A percentile compares a stretch with the other conserved stretches of the same genome.
phyloP scores from a whole-genome alignment of 2,113 vertebrate species.

The Scomber scombrus region DNA sequence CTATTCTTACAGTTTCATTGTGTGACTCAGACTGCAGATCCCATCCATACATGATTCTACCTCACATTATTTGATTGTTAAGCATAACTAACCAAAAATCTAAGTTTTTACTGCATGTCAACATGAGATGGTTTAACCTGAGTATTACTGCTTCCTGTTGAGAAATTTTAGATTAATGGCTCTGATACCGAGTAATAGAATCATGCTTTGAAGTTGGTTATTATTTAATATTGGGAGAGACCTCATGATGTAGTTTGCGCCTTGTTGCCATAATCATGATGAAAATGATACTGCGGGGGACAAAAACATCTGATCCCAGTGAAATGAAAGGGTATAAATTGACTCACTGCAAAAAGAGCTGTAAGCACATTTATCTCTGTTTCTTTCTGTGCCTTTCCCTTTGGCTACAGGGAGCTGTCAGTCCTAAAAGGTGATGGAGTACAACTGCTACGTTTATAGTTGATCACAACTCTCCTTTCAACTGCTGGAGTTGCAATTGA shows the following conservation, averaged over 20 bases:
- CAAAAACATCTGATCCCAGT: background rate
- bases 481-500: conserved; percentile 9
- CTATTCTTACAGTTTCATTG: too few relatives aligned
- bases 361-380: conserved; percentile 19
- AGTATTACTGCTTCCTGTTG: background rate
- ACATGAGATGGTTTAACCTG: background rate
- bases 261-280: background rate
- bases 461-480: conserved; percentile 12
- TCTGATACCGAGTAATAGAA: background rate
- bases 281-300: background rate
- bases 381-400: background rate
- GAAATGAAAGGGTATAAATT: background rate
- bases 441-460: background rate
- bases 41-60: background rate
- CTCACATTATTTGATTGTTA: background rate
- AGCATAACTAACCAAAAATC: background rate
- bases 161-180: background rate
- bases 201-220: background rate
- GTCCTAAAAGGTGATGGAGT: conserved; percentile 20
- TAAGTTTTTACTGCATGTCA: conserved; percentile 2
- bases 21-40: background rate
- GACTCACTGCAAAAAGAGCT: conserved; percentile 23
- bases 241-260: background rate
- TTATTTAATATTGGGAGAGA: background rate
- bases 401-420: conserved; percentile 13